Conservation (phyloP, 1,140 invertebrate genomes). For the Glossosoma conforme region DNA sequence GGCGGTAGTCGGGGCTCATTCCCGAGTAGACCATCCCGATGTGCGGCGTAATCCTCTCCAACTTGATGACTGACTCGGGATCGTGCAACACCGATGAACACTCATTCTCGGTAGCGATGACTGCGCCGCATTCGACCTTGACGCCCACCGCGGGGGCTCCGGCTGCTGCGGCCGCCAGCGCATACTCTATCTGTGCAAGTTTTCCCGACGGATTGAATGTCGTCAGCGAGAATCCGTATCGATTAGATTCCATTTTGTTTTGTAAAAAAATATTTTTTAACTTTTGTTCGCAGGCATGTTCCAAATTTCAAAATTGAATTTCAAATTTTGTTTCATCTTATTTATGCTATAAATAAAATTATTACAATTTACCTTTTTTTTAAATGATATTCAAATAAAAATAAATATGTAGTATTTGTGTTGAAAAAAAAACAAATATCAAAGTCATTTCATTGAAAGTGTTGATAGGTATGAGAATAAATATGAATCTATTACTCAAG, state of each 20-base stretch:
- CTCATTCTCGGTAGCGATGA: constrained; percentile 98
- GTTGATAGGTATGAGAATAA: too few species aligned
- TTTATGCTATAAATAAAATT: too few species aligned
- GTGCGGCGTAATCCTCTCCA: constrained; percentile 92
- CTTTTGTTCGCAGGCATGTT: too few species aligned
- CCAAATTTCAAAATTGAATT: too few species aligned
- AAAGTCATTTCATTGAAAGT: too few species aligned
- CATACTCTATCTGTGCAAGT: constrained; percentile 99
- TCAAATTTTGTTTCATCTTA: not conserved
- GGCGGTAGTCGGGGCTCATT: constrained; percentile 86
- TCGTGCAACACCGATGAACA: constrained; percentile 95
- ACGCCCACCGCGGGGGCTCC: constrained; percentile 98
- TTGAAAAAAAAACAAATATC: too few species aligned
- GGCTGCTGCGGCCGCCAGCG: constrained; percentile 94
- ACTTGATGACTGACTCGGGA: constrained; percentile 93
- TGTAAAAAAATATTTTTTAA: too few species aligned
- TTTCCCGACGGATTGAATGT: constrained; percentile 99
- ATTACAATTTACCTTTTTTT: too few species aligned
- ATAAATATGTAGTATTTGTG: too few species aligned
- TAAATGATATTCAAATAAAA: too few species aligned
- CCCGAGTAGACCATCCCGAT: constrained; percentile 95
- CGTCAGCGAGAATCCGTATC: constrained; percentile 97
- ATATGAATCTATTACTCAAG: too few species aligned
- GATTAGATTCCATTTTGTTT: constrained; percentile 94
- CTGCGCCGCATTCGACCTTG: constrained; percentile 92